Base-by-base conservation (phyloP, 2,888 invertebrate genomes). In the Chrysopilus asiliformis region DNA sequence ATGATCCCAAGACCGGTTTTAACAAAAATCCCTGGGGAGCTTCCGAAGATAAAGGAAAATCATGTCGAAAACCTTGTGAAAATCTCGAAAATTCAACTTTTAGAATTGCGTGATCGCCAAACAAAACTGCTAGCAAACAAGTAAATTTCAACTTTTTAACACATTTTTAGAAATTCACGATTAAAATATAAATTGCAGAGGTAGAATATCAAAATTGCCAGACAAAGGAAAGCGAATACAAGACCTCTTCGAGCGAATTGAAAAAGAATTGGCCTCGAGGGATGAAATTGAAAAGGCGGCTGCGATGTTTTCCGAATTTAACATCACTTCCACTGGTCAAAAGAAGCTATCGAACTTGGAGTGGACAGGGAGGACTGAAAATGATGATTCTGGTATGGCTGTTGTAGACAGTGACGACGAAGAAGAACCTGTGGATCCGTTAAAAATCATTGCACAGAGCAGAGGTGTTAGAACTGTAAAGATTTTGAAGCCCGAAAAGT, bases 201-300 rank as follows among this genome's bases (percentile, higher is more conserved):
- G 19, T 17, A 22, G 37, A 18, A 18, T 49, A 2, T 42, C 47
- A 7, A 51, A 45, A 16, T 41, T 62, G 34, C 60, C 63, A 1
- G 62, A 62, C 33, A 60, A 62, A 34, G 62, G 62, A 0, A 49
- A 53, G 36, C 57, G 57, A 3, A 52, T 62, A 10, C 50, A 52
- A 32, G 51, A 53, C 13, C 51, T 56, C 10, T 53, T 55, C 30
- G 49, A 53, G 1, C 55, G 52, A 31, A 45, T 63, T n/a, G 24
- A 50, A 3, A 45, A 41, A 2, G 63, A 63, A 41, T 41, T 62
- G 13, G 41, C 49, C 15, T 45, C 49, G 2, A 57, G 57, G 2
- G 41, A 51, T 15, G 50, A 58, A 42, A 46, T 60, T 2, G 52
- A 62, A 32, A 49, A 51, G 18, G 53, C 59, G 2, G 55, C 54